phyloP scores from a whole-genome alignment of 2,888 invertebrate genomes.

The Hemistola chrysoprasaria region DNA sequence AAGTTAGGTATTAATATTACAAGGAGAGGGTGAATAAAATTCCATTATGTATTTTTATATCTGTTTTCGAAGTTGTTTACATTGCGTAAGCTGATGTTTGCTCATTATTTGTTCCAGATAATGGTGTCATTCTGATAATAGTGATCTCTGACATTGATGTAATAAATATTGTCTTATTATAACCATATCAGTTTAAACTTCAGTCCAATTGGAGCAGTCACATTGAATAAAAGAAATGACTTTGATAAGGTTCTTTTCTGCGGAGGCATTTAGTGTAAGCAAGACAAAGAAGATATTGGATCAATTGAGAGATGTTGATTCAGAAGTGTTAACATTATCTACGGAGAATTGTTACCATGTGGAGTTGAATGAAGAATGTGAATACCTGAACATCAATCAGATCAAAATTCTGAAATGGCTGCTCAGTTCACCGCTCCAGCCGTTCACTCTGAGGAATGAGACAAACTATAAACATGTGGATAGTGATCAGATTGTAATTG shows the following conservation, averaged over 20 bases:
- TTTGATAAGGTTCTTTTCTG: conserved; percentile 83
- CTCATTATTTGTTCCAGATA: conserved; percentile 62
- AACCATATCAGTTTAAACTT: conserved; percentile 22
- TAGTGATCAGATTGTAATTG: conserved; percentile 83
- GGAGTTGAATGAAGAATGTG: conserved; percentile 78
- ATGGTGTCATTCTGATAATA: conserved; percentile 43
- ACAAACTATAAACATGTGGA: conserved; percentile 70
- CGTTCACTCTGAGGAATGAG: conserved; percentile 79
- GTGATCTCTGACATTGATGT: conserved; percentile 77
- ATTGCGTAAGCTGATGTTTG: conserved; percentile 75
- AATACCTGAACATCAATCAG: conserved; percentile 82
- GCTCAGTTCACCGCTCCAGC: conserved; percentile 86
- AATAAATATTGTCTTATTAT: conserved; percentile 46
- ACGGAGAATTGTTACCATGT: conserved; percentile 93
- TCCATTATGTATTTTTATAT: conserved; percentile 7
- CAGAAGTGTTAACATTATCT: conserved; percentile 76
- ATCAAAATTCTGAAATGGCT: conserved; percentile 89
- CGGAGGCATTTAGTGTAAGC: conserved; percentile 82
- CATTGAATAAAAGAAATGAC: conserved; percentile 61
- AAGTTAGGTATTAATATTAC: too few species aligned
- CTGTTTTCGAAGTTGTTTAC: conserved; percentile 27
- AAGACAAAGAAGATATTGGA: conserved; percentile 82
- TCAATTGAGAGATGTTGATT: conserved; percentile 74
- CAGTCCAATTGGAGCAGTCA: conserved; percentile 41
- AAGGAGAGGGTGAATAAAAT: conserved; percentile 3